Evolutionary conservation across 2,113 vertebrate genomes (phyloP), one percentile per base, ranked within the genome.

Genomic region (Tinamus guttatus): DNA sequence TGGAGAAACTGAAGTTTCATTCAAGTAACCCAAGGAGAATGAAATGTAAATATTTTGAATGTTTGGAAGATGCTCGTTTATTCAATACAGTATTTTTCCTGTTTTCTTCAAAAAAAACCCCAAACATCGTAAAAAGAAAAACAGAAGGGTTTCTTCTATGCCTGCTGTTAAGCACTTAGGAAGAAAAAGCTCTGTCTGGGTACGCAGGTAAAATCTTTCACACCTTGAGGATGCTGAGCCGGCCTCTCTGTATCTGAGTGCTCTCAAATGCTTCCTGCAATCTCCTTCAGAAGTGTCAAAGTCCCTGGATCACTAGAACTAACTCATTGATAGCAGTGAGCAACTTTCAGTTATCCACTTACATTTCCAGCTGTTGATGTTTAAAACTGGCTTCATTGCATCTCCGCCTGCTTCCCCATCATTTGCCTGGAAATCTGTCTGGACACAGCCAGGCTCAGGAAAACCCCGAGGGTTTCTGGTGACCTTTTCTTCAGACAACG

Each of bases 1-100:
- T 17, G 45, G 41, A 87, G 58, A 85, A 91, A 7, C 27, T 1
- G 2, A 21, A 78, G 20, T 52, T 95, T 63, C 49, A 52, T 69
- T 90, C 49, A 62, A 58, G 73, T 38, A 47, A 65, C 15, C n/a
- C 40, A 76, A 65, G 12, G 41, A 68, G 51, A 69, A 67, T 56
- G 59, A 90, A 95, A 93, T 64, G 32, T 45, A 74, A 94, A 52
- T 80, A 85, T 77, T 93, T 62, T 86, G 49, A 87, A 79, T 7
- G n/a, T 47, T 83, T 71, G 75, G 75, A 54, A 70, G 40, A 51
- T 20, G 62, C 25, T 32, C 7, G n/a, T 17, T 45, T 87, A 49
- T 85, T 9, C 34, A 71, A 45, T 27, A 9, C 34, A 62, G 27
- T 13, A 5, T 22, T 91, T 77, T 79, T 32, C 62, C 34, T 83